Percentiles rank a stretch among this genome's conserved stretches.
These are phyloP conservation scores for Florisuga fusca DNA, from an alignment of 2,797 vertebrate genomes.

Conservation along the genomic window DNA sequence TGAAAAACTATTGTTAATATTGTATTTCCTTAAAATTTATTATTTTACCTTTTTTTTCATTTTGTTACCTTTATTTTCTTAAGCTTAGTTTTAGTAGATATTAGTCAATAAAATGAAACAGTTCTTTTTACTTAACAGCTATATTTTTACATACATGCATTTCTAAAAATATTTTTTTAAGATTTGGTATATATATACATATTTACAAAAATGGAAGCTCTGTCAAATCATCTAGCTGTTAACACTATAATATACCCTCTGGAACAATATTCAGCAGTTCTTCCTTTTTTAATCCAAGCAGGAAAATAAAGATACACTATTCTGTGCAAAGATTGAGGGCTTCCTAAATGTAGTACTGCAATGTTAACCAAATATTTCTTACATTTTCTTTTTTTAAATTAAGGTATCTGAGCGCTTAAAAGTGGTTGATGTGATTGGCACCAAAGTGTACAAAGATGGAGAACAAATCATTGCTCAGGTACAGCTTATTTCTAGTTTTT, in stretches of 20 bases:
- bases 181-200: background rate
- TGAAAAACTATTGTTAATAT: background rate
- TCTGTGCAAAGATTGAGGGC: background rate
- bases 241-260: background rate
- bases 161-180: background rate
- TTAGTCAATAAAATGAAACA: background rate
- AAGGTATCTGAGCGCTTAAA: constrained; percentile 98
- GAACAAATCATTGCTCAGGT: constrained; percentile 99
- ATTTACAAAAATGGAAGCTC: background rate
- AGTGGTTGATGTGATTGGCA: constrained; percentile 96
- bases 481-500: constrained; percentile 11
- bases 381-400: constrained; percentile 24
- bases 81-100: background rate
- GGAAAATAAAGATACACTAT: background rate
- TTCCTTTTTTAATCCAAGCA: background rate
- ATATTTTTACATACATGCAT: background rate
- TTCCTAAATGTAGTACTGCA: background rate
- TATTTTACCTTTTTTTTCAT: no score
- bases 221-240: background rate
- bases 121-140: background rate
- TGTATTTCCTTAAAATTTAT: background rate
- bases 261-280: background rate
- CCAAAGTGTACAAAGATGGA: constrained; percentile 90
- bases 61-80: background rate
- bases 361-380: background rate